Evolutionary conservation across 2,888 invertebrate species (phyloP), one percentile per base, ranked within the genome.

Genomic region (Heliconius cydno): DNA sequence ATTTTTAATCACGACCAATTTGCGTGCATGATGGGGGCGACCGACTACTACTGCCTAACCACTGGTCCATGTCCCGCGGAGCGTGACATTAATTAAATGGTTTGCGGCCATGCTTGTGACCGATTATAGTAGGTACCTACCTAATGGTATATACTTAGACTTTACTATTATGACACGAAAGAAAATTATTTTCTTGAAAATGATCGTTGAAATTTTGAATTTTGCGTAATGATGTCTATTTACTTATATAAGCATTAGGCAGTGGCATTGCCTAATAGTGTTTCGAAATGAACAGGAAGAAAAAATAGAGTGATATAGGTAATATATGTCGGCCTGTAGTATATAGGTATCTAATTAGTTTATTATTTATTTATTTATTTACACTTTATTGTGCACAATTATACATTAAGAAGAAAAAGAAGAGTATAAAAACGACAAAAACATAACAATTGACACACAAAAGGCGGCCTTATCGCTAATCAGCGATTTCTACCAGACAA

Each of bases 1-100:
- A 93, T 92, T 94, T 94, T 94, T 94, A 94, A 94, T 94, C 93
- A 91, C 87, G 84, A 87, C 90, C 93, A 94, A 94, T 94, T 95
- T 93, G 90, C 91, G 90, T 91, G 87, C 87, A 86, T 88, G 88
- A 88, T 87, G 89, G 82, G 84, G 82, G 85, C 86, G 90, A 90
- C 87, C 84, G 34, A 85, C 88, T 84, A 87, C 85, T 85, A 92
- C 88, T 83, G 86, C 85, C 86, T 92, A 91, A 92, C 90, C 87
- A 92, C 90, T 83, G 89, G 87, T 85, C 86, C 86, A 85, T 72
- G 82, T 86, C 84, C 88, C 89, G 87, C 94, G 91, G 88, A 92
- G 87, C 95, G 92, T 93, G 89, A 86, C 89, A 86, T 86, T 94
- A 94, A 94, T 94, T 94, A 94, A 95, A 93, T 86, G 91, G 90